Base-by-base conservation (phyloP, 2,797 vertebrate species). In the Malacoctenus gilli region DNA sequence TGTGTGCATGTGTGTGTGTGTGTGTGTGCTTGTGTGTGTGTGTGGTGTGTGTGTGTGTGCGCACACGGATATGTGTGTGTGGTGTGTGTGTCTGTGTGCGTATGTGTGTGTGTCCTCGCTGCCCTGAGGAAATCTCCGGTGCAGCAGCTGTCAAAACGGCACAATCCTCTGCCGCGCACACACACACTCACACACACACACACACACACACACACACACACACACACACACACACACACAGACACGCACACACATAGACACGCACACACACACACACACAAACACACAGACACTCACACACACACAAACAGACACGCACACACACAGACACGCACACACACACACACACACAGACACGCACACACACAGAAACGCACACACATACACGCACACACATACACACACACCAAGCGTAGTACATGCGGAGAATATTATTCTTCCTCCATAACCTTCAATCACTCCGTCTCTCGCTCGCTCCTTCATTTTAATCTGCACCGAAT, bases 91-190 rank as follows among this genome's bases (percentile, higher is more conserved):
- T 38, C 48, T 56, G 49, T 25, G 37, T 46, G 57, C 44, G 63
- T 39, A 44, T 51, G 38, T 32, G 59, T 60, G 60, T 37, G 55
- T 3, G 74, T 79, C 76, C 72, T 81, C 68, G 56, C 79, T 83
- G 82, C 84, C 84, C 81, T 35, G 73, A 83, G 87, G 87, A 87
- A 75, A 82, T 84, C 81, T 76, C 76, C 65, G 50, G 78, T 66
- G 68, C 68, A 88, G 85, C 88, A 90, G 88, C 87, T 89, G 89
- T 90, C 86, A 87, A 70, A 83, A 77, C 63, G 74, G 60, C 79
- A 67, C 76, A 75, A 68, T 71, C 71, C 25, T 55, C 53, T 5
- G 15, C 47, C 61, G 20, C 42, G 28, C 60, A 43, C 43, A 20
- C 42, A 49, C 35, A 34, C 49, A 50, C 42, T 32, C 34, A 34